phyloP scores from a whole-genome alignment of 2,797 vertebrate genomes.

The Lemur catta region DNA sequence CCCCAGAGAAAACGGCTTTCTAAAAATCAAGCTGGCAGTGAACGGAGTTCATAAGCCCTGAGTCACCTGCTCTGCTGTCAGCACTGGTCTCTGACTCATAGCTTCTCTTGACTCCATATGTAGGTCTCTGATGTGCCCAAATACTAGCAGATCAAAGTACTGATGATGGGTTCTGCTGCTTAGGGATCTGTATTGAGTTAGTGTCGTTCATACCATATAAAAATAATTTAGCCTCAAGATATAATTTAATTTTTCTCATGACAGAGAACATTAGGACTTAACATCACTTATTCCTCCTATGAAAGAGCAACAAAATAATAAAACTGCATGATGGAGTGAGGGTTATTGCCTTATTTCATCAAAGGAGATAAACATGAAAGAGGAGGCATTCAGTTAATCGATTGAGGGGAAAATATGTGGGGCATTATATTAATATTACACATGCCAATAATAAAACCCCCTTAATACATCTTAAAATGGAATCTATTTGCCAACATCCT shows the following conservation, averaged over 20 bases:
- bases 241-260: constrained; percentile 49
- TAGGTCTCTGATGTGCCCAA: background rate
- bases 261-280: background rate
- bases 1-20: background rate
- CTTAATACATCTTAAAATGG: background rate
- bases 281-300: background rate
- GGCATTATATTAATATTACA: background rate
- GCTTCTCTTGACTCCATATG: background rate
- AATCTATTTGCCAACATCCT: background rate
- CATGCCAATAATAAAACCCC: background rate
- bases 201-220: background rate
- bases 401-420: background rate
- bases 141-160: background rate
- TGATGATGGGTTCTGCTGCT: background rate
- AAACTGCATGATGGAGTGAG: background rate
- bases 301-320: constrained; percentile 28
- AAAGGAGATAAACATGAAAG: background rate
- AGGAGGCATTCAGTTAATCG: background rate
- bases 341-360: constrained; percentile 1
- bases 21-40: background rate
- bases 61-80: background rate
- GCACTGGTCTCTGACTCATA: background rate
- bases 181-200: background rate
- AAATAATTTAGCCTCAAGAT: background rate
- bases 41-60: background rate